Conservation (phyloP, 2,113 vertebrate species). For the Silurus asotus region DNA sequence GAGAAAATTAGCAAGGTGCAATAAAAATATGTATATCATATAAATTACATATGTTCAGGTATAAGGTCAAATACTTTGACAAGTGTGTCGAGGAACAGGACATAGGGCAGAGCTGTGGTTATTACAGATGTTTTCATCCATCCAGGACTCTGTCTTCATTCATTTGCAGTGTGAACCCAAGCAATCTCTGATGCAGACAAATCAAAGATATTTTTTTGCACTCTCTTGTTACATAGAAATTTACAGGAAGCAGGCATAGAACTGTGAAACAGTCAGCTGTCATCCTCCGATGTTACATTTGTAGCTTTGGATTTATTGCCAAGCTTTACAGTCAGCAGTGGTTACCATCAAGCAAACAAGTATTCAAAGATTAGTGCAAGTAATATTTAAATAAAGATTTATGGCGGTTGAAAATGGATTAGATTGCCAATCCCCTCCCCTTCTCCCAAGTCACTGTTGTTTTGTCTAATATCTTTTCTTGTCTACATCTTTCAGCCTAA, state of each 20-base stretch:
- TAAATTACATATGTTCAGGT: background rate
- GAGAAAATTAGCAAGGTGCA: background rate
- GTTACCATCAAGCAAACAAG: background rate
- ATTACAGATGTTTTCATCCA: background rate
- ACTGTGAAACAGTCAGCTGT: background rate
- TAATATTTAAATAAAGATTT: background rate
- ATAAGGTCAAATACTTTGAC: background rate
- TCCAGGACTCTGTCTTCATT: background rate
- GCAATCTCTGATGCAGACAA: background rate
- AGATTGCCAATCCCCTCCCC: background rate
- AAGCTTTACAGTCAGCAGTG: slow-evolving; percentile 7
- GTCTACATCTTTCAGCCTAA: slow-evolving; percentile 16
- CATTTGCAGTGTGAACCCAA: slow-evolving; percentile 17
- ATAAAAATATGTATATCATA: background rate
- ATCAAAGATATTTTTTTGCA: background rate
- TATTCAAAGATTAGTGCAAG: background rate
- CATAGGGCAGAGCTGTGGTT: background rate
- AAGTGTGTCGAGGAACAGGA: background rate
- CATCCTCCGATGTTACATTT: slow-evolving; percentile 14
- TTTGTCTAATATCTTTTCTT: slow-evolving; percentile 8
- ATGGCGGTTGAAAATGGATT: slow-evolving; percentile 10
- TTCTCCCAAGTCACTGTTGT: background rate
- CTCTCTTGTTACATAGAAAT: background rate
- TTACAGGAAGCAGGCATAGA: background rate
- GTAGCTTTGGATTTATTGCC: background rate